Base-by-base conservation (phyloP, 2,888 invertebrate genomes). In the Stenolophus ochropezus region DNA sequence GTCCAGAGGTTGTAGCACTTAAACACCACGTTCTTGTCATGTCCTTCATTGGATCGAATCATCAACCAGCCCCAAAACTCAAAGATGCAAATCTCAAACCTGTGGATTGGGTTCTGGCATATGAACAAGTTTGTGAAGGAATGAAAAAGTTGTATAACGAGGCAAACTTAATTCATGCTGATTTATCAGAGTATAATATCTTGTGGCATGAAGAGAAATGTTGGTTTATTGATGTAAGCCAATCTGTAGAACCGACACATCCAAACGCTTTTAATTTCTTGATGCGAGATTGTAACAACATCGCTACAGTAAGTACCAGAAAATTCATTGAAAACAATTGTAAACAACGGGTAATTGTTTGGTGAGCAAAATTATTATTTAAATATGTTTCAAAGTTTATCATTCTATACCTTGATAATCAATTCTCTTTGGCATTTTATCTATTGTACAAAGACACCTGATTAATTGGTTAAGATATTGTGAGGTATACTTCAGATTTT, bases 161-260 rank as follows among this genome's bases (percentile, higher is more conserved):
- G 58, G 97, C 97, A 6, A 94, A 94, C 85, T 91, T 98, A 84
- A 95, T 98, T 16, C 98, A 99, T 89, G 98, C 97, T 4, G 98
- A 98, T 90, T 91, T 98, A 82, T 97, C 97, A 0, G 98, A 98
- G 90, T 98, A 96, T 87, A 98, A 98, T 88, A 93, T 98, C 83
- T 90, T 98, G 87, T 97, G 94, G 93, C 93, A 94, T 89, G 91
- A 96, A 6, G 93, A 93, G 51, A 92, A 94, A 84, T 93, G 96
- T 84, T 96, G 95, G 92, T 93, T 98, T 84, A 98, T 98, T 86
- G 98, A 98, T 89, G 97, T 98, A 0, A 97, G 97, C 0, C 98
- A 98, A 89, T 94, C 98, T 0, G 97, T 98, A 0, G 97, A 98
- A 88, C 97, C 96, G 16, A 94, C 95, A 84, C 97, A 98, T 90